A percentile compares a stretch with the other conserved stretches of the same genome.
Conservation (phyloP, 2,797 vertebrate genomes). For the Microchirus variegatus region DNA sequence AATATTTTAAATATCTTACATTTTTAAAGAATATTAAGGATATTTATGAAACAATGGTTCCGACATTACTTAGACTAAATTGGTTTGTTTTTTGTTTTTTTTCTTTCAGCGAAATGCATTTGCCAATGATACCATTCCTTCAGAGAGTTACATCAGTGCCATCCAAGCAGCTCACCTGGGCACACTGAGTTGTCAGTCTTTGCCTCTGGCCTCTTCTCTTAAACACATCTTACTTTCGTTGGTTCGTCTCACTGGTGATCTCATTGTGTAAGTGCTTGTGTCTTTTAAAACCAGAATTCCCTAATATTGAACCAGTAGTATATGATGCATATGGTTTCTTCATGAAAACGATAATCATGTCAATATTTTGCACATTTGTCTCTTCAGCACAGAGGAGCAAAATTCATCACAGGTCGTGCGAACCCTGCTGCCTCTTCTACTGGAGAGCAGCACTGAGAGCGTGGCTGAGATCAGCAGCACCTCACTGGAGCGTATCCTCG, state of each 20-base stretch:
- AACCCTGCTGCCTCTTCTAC: constrained; percentile 90
- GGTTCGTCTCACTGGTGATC: constrained; percentile 94
- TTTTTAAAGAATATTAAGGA: too few species aligned
- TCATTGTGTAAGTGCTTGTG: constrained; percentile 90
- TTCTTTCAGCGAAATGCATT: constrained; percentile 91
- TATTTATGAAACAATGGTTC: background rate
- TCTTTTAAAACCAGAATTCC: background rate
- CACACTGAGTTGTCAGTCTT: constrained; percentile 92
- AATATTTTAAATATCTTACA: too few species aligned
- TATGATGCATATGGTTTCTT: background rate
- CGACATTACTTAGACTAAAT: background rate
- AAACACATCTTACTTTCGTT: constrained; percentile 96
- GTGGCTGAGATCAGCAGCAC: constrained; percentile 95
- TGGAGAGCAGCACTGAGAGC: constrained; percentile 96
- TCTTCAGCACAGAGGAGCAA: constrained; percentile 89
- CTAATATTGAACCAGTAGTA: background rate
- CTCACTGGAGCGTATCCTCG: constrained; percentile 94
- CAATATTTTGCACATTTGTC: constrained; percentile 21
- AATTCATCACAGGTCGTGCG: constrained; percentile 91
- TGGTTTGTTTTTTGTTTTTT: constrained; percentile 5
- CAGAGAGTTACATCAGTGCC: constrained; percentile 97
- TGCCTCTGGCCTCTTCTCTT: constrained; percentile 92
- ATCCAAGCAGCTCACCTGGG: constrained; percentile 96
- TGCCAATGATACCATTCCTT: constrained; percentile 96
- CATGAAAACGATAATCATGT: background rate